Percentiles rank a stretch among this genome's conserved stretches.
These are phyloP conservation scores for Sympetrum striolatum DNA, from an alignment of 2,888 invertebrate species.

Conservation along the genomic window DNA sequence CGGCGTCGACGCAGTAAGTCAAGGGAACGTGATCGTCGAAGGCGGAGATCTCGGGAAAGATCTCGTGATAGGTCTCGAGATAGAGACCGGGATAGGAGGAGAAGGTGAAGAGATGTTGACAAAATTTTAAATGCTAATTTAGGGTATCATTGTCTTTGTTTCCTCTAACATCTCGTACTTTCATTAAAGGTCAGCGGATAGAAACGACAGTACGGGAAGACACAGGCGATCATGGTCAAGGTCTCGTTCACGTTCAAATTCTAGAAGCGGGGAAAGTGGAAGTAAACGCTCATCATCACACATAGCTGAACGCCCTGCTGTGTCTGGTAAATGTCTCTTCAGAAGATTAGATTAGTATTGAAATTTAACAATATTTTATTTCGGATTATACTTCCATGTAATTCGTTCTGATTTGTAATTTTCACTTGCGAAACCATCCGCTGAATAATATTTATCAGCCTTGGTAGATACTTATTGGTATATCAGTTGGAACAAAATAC, in stretches of 20 bases:
- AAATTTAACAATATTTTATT: too few species aligned
- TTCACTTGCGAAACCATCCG: background rate
- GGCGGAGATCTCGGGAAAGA: constrained; percentile 58
- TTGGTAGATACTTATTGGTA: too few species aligned
- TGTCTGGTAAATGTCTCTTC: constrained; percentile 46
- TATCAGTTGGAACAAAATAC: too few species aligned
- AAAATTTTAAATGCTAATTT: background rate
- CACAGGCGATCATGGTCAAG: constrained; percentile 59
- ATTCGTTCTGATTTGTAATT: background rate
- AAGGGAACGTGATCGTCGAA: constrained; percentile 62
- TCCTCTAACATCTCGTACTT: background rate
- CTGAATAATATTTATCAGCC: background rate
- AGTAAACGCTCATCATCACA: constrained; percentile 46
- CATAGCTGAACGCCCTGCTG: constrained; percentile 47
- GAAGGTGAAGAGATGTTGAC: background rate
- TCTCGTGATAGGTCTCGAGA: constrained; percentile 47
- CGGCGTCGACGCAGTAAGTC: constrained; percentile 62
- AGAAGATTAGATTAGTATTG: background rate
- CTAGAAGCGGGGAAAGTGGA: constrained; percentile 47
- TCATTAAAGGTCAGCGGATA: constrained; percentile 56
- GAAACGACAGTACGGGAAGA: constrained; percentile 55
- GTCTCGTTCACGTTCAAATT: constrained; percentile 56
- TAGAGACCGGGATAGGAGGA: constrained; percentile 47
- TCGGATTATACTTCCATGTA: background rate
- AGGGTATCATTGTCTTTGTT: background rate